Percentiles rank a stretch among this genome's conserved stretches.
Evolutionary conservation across 2,797 vertebrate species (phyloP).

Genomic region (Eidolon dupreanum): DNA sequence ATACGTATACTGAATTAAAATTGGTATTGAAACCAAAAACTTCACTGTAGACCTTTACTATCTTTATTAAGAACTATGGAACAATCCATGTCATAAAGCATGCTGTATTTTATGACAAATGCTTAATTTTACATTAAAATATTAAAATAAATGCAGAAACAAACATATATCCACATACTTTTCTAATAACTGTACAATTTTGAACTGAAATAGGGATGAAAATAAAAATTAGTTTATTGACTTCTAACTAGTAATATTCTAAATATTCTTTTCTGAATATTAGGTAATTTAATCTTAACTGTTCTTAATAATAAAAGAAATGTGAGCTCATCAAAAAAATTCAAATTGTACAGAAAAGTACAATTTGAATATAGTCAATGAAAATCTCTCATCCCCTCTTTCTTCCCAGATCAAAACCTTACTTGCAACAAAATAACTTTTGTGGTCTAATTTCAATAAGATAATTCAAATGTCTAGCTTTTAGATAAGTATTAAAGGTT

Average conservation of each 20-base stretch:
- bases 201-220: conserved; percentile 37
- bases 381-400: not conserved
- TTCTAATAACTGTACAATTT: not conserved
- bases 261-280: conserved; percentile 17
- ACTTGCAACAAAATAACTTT: conserved; percentile 55
- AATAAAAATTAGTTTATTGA: not conserved
- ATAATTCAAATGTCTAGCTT: conserved; percentile 75
- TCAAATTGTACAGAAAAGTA: conserved; percentile 5
- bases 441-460: conserved; percentile 70
- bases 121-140: conserved; percentile 26
- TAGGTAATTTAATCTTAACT: not conserved
- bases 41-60: conserved; percentile 12
- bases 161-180: conserved; percentile 7
- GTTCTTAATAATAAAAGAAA: conserved; percentile 48
- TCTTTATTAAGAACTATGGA: conserved; percentile 14
- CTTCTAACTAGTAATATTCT: conserved; percentile 33
- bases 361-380: not conserved
- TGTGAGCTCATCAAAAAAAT: conserved; percentile 29
- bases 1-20: not conserved
- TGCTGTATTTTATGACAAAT: conserved; percentile 47
- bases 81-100: conserved; percentile 14
- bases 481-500: conserved; percentile 79
- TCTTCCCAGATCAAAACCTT: not conserved
- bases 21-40: not conserved
- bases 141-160: conserved; percentile 40